phyloP scores from a whole-genome alignment of 2,888 invertebrate genomes.

The Priocnemis perturbator region DNA sequence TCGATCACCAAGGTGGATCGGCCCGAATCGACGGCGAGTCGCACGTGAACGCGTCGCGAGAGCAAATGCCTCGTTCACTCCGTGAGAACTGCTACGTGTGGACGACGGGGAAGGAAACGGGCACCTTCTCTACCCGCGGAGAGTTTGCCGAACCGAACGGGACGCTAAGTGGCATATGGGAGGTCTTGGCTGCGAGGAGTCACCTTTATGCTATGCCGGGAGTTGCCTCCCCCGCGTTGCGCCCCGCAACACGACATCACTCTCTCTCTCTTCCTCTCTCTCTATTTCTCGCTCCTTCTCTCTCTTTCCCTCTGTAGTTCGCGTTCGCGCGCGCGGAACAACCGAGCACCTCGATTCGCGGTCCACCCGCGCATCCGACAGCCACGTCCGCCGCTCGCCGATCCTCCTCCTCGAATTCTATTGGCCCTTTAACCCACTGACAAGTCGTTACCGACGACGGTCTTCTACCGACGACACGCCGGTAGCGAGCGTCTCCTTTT shows the following conservation, averaged over 20 bases:
- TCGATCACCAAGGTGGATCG: too few species aligned
- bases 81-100: not conserved
- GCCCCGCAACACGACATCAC: slow-evolving; percentile 51
- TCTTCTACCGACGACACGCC: not conserved
- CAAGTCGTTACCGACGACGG: not conserved
- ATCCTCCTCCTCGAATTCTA: slow-evolving; percentile 7
- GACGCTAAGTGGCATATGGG: slow-evolving; percentile 68
- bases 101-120: slow-evolving; percentile 18
- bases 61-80: not conserved
- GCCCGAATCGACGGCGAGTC: not conserved
- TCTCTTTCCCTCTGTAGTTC: slow-evolving; percentile 9
- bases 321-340: not conserved
- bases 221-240: slow-evolving; percentile 65
- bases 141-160: slow-evolving; percentile 57
- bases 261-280: slow-evolving; percentile 40
- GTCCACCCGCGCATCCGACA: slow-evolving; percentile 1
- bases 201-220: slow-evolving; percentile 69
- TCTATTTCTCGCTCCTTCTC: slow-evolving; percentile 15
- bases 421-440: slow-evolving; percentile 23
- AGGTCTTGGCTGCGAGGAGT: slow-evolving; percentile 64
- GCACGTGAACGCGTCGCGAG: too few species aligned
- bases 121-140: slow-evolving; percentile 35
- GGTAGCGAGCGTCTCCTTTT: too few species aligned
- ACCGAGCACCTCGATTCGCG: slow-evolving; percentile 5
- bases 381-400: not conserved